Evolutionary conservation across 92 coral and sea anemone genomes (phyloP), one percentile per base, ranked within the genome.

Genomic region (Parazoanthus atlanticus): DNA sequence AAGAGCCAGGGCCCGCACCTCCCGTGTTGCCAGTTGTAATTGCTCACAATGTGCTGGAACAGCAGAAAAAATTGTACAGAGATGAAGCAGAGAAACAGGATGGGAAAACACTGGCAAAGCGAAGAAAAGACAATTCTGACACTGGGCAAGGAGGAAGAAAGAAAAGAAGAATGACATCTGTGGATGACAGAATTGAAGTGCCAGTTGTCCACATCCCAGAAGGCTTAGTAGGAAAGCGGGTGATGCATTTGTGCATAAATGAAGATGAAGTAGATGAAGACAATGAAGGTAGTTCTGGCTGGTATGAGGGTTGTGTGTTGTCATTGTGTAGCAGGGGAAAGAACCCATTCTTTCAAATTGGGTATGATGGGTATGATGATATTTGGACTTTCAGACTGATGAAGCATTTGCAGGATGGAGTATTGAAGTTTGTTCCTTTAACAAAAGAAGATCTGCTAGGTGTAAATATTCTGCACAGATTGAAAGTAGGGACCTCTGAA

Each of bases 181-280:
- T 1, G 38, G 76, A 31, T 31, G 76, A 72, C 38, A 70, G 75
- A 72, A 28, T 1, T 33, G 78, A 12, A 58, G 69, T 56, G 6
- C 86, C 86, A 8, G 73, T 61, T 28, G 43, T 82, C 41, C 46
- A 82, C 73, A 82, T 56, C 17, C 46, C 86, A 82, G 77, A 82
- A 49, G 86, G 49, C 75, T 54, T 82, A 21, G 38, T 82, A 30
- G 86, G 86, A 56, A 82, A 82, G 76, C 69, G 86, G 5, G 86
- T 82, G 77, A 58, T 2, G 76, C 72, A 81, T 81, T 52, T 81
- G 85, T 81, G 73, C 67, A 80, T 0, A 2, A 80, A 23, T 80
- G 85, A 80, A 36, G 72, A 49, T 19, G 85, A 58, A 12, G 76
- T 0, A n/a, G 3, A 56, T 43, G 86, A 26, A n/a, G 29, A 8